A percentile compares a stretch with the other conserved stretches of the same genome.
Conservation (phyloP, 2,888 invertebrate genomes). For the Drosophila affinis region DNA sequence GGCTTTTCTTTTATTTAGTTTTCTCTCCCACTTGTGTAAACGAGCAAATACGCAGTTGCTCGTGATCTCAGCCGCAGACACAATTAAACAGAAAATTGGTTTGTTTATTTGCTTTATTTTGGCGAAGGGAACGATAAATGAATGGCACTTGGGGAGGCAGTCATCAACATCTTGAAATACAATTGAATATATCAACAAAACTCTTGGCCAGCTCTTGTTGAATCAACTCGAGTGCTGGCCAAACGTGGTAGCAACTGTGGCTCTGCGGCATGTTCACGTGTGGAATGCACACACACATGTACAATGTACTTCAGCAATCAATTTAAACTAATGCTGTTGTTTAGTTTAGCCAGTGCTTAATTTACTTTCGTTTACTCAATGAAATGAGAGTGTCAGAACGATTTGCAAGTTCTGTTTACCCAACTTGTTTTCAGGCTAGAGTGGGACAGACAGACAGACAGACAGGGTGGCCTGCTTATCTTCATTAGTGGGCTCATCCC, state of each 20-base stretch:
- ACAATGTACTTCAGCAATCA: neutral
- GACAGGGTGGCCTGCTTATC: constrained; percentile 45
- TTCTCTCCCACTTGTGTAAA: constrained; percentile 35
- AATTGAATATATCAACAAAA: constrained; percentile 68
- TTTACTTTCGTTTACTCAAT: constrained; percentile 38
- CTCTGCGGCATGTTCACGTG: too few relatives aligned
- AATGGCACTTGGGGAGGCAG: constrained; percentile 28
- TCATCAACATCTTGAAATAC: constrained; percentile 26
- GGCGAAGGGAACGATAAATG: constrained; percentile 23
- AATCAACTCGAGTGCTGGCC: neutral
- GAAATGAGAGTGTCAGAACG: constrained; percentile 43
- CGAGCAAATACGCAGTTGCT: constrained; percentile 24
- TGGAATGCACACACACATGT: too few relatives aligned
- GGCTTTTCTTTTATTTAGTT: constrained; percentile 11
- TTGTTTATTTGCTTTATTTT: constrained; percentile 35
- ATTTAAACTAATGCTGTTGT: neutral
- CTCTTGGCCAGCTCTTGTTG: constrained; percentile 24
- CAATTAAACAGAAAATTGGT: constrained; percentile 27
- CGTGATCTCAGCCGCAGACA: constrained; percentile 14
- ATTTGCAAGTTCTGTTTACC: constrained; percentile 49
- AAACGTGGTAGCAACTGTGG: neutral
- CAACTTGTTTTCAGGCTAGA: constrained; percentile 48
- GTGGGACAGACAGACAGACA: neutral
- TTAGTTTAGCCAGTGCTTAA: constrained; percentile 48
- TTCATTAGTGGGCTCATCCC: constrained; percentile 63